A percentile compares a stretch with the other conserved stretches of the same genome.
Conservation (phyloP, 2,888 invertebrate genomes). For the Polyommatus iphigenia region DNA sequence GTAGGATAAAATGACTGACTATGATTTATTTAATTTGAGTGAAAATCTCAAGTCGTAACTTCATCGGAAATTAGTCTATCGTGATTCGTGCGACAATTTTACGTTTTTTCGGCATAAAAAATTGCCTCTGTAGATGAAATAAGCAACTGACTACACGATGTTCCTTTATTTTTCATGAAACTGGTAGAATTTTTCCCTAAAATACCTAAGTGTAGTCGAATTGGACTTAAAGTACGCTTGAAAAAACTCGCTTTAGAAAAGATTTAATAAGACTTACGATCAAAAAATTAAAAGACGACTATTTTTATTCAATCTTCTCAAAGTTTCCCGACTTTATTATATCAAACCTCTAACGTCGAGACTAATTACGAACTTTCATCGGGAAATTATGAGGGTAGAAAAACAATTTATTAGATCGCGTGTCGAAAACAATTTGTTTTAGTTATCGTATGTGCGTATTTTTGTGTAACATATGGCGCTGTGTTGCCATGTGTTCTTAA, state of each 20-base stretch:
- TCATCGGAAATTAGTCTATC: no score
- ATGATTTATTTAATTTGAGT: neutral
- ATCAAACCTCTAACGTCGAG: neutral
- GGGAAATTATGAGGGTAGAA: constrained; percentile 23
- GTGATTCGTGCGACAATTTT: no score
- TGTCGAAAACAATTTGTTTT: constrained; percentile 16
- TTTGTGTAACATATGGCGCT: constrained; percentile 20
- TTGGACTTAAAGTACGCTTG: no score
- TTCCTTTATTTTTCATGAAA: no score
- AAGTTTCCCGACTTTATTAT: constrained; percentile 1
- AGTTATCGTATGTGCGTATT: constrained; percentile 8
- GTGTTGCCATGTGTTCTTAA: constrained; percentile 15
- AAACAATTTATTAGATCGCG: constrained; percentile 22
- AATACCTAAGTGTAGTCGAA: no score
- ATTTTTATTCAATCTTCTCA: constrained; percentile 7
- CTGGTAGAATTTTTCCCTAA: no score
- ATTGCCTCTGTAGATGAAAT: no score
- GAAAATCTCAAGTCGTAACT: no score
- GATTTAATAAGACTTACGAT: neutral
- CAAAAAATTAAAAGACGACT: neutral
- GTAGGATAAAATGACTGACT: neutral
- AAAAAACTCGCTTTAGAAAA: neutral
- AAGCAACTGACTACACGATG: no score
- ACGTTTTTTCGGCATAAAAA: no score
- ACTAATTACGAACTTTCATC: constrained; percentile 26